Conservation (phyloP, 1,140 invertebrate species). For the Papilio xuthus region DNA sequence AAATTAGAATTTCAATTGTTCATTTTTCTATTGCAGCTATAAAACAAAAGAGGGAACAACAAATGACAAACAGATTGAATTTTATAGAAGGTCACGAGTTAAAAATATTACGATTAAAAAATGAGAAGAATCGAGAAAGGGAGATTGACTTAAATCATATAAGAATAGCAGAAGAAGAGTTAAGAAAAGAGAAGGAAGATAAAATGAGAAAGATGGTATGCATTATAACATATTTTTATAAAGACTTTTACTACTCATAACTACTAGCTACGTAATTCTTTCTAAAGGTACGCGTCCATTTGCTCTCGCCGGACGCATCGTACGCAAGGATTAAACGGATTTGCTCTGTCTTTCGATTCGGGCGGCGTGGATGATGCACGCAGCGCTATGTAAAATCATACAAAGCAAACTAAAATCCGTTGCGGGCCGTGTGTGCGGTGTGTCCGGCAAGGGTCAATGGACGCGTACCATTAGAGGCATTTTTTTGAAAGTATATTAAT, state of each 20-base stretch:
- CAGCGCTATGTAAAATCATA: no score
- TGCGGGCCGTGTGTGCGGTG: no score
- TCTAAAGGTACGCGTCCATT: no score
- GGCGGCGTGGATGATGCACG: no score
- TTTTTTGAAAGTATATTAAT: no score
- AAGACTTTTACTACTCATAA: neutral
- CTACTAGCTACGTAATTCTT: no score
- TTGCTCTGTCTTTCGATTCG: no score
- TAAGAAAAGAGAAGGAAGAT: constrained; percentile 51
- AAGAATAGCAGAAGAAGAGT: constrained; percentile 55
- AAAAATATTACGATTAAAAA: constrained; percentile 52
- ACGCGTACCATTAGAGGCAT: no score
- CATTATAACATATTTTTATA: neutral
- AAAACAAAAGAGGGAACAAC: constrained; percentile 67
- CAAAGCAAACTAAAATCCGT: no score
- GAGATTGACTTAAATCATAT: constrained; percentile 59
- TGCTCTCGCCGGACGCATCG: no score
- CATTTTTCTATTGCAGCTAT: constrained; percentile 53
- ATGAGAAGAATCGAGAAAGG: constrained; percentile 57
- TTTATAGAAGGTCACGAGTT: constrained; percentile 63
- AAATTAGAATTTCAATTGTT: neutral
- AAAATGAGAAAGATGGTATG: constrained; percentile 60
- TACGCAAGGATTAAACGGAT: no score
- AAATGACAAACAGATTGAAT: constrained; percentile 60
- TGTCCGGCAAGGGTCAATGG: no score